Conservation (phyloP, 1,140 invertebrate species). For the Pseudomyrmex concolor region DNA sequence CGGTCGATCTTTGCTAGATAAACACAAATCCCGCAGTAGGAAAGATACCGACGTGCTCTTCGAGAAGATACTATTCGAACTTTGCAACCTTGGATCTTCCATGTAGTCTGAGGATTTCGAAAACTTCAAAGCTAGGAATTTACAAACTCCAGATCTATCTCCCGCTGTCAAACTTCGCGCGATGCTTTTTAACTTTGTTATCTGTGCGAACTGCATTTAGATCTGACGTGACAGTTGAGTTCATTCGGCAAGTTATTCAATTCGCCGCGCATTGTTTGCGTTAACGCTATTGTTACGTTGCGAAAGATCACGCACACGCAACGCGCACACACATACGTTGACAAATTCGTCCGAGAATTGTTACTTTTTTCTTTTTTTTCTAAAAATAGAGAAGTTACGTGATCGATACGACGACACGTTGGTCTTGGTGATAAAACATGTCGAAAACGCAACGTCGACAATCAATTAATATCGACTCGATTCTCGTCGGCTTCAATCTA, state of each 20-base stretch:
- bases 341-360: constrained; percentile 18
- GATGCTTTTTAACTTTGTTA: constrained; percentile 42
- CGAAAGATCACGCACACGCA: neutral
- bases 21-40: too few relatives aligned
- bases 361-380: neutral
- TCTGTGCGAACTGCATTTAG: constrained; percentile 19
- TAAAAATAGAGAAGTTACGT: constrained; percentile 30
- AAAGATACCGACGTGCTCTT: neutral
- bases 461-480: constrained; percentile 40
- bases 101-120: neutral
- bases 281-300: constrained; percentile 7
- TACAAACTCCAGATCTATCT: constrained; percentile 8
- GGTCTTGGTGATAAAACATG: neutral
- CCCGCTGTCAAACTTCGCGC: neutral
- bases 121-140: constrained; percentile 34
- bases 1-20: too few relatives aligned
- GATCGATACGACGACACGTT: constrained; percentile 17
- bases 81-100: constrained; percentile 3
- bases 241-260: constrained; percentile 3
- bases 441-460: constrained; percentile 37
- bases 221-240: constrained; percentile 18
- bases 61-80: neutral
- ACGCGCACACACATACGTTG: neutral
- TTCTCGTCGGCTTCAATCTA: constrained; percentile 36
- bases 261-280: constrained; percentile 9